Conservation (phyloP, 2,113 vertebrate species). For the Galeopterus variegatus region DNA sequence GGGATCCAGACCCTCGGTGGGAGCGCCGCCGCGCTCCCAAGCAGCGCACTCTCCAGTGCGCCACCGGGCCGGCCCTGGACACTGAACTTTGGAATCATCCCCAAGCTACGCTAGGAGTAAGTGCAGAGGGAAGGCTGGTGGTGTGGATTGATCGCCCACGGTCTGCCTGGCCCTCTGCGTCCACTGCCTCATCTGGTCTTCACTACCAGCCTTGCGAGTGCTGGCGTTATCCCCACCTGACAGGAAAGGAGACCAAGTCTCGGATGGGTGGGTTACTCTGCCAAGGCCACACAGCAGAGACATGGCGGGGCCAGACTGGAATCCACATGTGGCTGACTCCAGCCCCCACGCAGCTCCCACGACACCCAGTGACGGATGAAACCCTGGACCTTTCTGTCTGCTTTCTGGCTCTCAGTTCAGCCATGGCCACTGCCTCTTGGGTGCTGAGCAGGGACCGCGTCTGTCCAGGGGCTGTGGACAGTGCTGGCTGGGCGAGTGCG, state of each 20-base stretch:
- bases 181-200: background rate
- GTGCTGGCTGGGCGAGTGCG: fast-evolving
- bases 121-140: background rate
- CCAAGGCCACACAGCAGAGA: background rate
- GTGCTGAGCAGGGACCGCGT: background rate
- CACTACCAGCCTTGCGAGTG: background rate
- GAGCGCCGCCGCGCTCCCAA: too few species aligned
- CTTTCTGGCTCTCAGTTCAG: background rate
- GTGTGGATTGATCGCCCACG: fast-evolving
- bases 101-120: background rate
- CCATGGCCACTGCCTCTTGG: background rate
- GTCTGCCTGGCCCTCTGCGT: background rate
- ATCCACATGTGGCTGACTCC: background rate
- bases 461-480: background rate
- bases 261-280: background rate
- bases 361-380: background rate
- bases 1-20: too few species aligned
- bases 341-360: fast-evolving
- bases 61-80: too few species aligned
- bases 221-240: fast-evolving
- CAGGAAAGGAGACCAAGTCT: background rate
- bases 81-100: background rate
- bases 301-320: background rate
- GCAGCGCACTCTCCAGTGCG: too few species aligned
- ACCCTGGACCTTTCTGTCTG: background rate